phyloP scores from a whole-genome alignment of 2,113 vertebrate species.

The Cepphus grylle region DNA sequence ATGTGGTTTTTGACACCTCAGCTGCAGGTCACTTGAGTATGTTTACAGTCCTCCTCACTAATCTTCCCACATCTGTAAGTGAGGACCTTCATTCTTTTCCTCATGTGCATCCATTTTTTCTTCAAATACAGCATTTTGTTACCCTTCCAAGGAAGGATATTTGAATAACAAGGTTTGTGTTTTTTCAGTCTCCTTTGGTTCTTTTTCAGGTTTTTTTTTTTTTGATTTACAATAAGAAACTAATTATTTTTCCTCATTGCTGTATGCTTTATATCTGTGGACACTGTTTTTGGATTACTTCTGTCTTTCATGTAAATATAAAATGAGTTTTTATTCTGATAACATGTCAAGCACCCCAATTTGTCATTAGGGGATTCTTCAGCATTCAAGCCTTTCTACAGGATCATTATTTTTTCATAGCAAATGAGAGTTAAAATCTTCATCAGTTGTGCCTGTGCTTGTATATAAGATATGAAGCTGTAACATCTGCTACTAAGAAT shows the following conservation, averaged over 20 bases:
- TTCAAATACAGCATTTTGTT: neutral
- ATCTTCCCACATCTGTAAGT: neutral
- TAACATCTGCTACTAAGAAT: constrained; percentile 40
- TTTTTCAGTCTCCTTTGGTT: neutral
- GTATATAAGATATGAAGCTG: neutral
- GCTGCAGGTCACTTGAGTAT: neutral
- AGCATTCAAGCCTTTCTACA: neutral
- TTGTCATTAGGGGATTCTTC: neutral
- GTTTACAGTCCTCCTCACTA: neutral
- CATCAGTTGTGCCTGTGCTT: neutral
- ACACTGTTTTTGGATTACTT: neutral
- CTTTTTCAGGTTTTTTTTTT: neutral
- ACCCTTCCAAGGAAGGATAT: neutral
- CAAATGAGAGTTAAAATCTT: constrained; percentile 24
- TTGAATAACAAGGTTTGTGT: neutral
- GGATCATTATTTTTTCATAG: neutral
- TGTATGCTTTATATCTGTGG: neutral
- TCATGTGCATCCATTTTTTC: neutral
- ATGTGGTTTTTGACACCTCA: neutral
- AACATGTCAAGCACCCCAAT: neutral
- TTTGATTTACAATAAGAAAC: neutral
- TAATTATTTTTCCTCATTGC: neutral
- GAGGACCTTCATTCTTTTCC: neutral
- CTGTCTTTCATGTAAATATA: constrained; percentile 16
- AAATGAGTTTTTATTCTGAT: neutral